Evolutionary conservation across 1,140 invertebrate species (phyloP), one percentile per base, ranked within the genome.

Genomic region (Nasonia longicornis): DNA sequence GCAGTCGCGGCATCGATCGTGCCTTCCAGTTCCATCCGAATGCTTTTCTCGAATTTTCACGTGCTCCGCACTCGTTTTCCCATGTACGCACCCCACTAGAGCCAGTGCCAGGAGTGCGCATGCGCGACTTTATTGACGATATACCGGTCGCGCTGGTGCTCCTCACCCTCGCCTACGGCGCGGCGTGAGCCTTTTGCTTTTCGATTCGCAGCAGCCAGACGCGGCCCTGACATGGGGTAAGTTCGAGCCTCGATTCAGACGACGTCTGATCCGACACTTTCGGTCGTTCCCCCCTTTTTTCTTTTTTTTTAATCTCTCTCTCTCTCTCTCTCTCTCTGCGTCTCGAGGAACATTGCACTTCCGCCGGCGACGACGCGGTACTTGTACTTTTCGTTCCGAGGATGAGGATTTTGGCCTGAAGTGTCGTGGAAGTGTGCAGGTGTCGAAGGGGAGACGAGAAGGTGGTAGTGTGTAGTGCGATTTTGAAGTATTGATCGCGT

Each of bases 191-290:
- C 52, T 58, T 42, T 58, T 58, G 52, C 0, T 58, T 58, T n/a
- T 58, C 20, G 16, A 16, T 58, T 20, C 29, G 69, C 69, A 42
- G 12, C 26, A 26, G 38, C 72, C 79, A 83, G 82, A 84, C 86
- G 86, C 86, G 85, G 83, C 86, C 85, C 85, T 87, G 85, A 86
- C 86, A 89, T 88, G 89, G 88, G 89, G 89, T 90, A 90, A 90
- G 89, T 90, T 87, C 82, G 83, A 74, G 83, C 85, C 77, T 29
- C 22, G 77, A 78, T 64, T 52, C 52, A 63, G 29, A 58, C 12
- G 48, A 52, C 48, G 48, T 58, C 52, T n/a, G 52, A 58, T 58
- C 52, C 52, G 14, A 58, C 52, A 7, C 16, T 58, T 58, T 20
- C 8, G 38, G 6, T 42, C 38, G 38, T 58, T 20, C 20, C 20